A percentile compares a stretch with the other conserved stretches of the same genome.
phyloP scores from a whole-genome alignment of 2,797 vertebrate species.

The Gymnopithys bicolor region DNA sequence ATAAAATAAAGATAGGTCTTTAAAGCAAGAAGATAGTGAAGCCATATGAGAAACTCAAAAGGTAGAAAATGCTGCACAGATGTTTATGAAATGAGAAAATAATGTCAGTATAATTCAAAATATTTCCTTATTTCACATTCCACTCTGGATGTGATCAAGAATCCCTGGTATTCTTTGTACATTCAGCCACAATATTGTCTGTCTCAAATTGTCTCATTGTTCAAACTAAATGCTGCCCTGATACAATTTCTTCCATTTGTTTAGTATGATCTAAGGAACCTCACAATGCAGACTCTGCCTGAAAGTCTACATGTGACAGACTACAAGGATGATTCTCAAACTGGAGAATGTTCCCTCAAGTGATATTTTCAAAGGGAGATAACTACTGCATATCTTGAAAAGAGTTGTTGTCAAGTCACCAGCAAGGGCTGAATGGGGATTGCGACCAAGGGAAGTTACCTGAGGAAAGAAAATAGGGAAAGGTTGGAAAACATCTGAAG shows the following conservation, averaged over 20 bases:
- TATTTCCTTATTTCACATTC: not conserved
- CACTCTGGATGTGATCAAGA: not conserved
- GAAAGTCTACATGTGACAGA: not conserved
- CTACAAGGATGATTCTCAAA: not conserved
- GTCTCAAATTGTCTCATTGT: not conserved
- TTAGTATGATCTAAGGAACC: not conserved
- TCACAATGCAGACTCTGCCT: not conserved
- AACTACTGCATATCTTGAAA: not conserved
- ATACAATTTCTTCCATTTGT: not conserved
- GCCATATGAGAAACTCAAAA: not conserved
- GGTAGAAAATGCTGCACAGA: not conserved
- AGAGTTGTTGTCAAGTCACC: not conserved
- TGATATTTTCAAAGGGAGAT: not conserved
- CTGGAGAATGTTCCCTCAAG: not conserved
- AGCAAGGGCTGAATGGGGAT: not conserved
- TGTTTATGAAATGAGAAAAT: not conserved
- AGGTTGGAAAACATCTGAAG: not conserved
- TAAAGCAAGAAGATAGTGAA: not conserved
- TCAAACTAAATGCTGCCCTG: not conserved
- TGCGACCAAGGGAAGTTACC: fast-evolving
- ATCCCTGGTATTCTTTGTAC: not conserved
- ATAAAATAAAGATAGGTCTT: not conserved
- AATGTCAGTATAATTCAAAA: not conserved
- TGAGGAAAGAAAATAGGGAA: not conserved
- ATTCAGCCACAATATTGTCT: not conserved